Conservation (phyloP, 2,113 vertebrate genomes). For the Cariama cristata region DNA sequence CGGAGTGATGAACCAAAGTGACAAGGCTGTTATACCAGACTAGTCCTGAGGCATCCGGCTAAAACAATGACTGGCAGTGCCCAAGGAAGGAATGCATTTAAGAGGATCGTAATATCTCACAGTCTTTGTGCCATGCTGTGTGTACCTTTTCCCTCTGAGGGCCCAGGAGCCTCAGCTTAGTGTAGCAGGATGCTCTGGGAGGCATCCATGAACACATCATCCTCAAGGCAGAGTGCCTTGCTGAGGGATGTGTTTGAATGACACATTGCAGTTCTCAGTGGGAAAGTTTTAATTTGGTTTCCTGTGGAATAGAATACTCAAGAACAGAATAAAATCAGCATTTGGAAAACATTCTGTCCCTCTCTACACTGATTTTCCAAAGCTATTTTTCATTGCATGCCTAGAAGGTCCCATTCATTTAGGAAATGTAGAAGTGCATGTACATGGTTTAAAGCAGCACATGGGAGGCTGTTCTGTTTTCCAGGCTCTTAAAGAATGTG, state of each 20-base stretch:
- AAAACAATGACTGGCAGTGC: neutral
- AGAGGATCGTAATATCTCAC: neutral
- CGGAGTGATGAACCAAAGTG: neutral
- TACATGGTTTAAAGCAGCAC: constrained; percentile 11
- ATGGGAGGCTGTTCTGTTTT: constrained; percentile 11
- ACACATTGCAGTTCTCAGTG: neutral
- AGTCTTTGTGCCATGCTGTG: neutral
- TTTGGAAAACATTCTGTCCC: constrained; percentile 31
- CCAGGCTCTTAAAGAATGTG: constrained; percentile 21
- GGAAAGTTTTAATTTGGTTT: neutral
- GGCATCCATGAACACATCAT: neutral
- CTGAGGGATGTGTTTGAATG: neutral
- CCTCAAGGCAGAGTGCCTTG: neutral
- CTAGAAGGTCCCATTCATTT: constrained; percentile 50
- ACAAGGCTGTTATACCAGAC: neutral
- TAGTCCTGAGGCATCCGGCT: neutral
- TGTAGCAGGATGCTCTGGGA: neutral
- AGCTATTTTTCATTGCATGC: constrained; percentile 7
- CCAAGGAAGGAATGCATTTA: neutral
- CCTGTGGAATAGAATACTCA: neutral
- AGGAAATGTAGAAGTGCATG: constrained; percentile 5
- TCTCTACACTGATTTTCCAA: neutral
- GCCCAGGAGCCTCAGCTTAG: neutral
- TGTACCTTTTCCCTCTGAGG: neutral
- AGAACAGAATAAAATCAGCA: constrained; percentile 32